These are phyloP conservation scores for Cactoblastis cactorum DNA, from an alignment of 2,888 invertebrate genomes.

Conservation along the genomic window DNA sequence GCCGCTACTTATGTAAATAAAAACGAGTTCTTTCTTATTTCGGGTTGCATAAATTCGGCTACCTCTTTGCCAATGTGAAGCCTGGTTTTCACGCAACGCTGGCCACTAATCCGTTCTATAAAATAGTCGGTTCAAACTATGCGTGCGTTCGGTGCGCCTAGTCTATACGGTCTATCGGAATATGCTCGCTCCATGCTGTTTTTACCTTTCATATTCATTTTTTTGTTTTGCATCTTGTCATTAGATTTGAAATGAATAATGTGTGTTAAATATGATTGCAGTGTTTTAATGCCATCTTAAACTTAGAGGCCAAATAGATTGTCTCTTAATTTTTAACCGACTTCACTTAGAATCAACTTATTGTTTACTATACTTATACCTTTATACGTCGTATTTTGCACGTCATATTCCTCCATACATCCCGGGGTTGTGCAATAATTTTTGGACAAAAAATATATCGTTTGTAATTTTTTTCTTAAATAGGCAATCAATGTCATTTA, in stretches of 20 bases:
- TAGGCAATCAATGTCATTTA: too few species aligned
- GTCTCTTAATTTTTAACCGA: background rate
- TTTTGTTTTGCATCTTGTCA: background rate
- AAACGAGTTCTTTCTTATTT: slow-evolving; percentile 68
- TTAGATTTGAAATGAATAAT: background rate
- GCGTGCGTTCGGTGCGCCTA: slow-evolving; percentile 7
- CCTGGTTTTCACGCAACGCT: slow-evolving; percentile 68
- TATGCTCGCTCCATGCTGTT: background rate
- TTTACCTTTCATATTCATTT: background rate
- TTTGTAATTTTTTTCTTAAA: too few species aligned
- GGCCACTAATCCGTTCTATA: slow-evolving; percentile 57
- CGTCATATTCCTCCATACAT: too few species aligned
- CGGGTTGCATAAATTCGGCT: slow-evolving; percentile 67
- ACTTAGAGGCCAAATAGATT: background rate
- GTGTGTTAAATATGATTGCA: background rate
- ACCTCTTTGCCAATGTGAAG: slow-evolving; percentile 65
- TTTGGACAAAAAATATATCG: too few species aligned
- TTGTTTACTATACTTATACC: too few species aligned
- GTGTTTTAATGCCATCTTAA: background rate
- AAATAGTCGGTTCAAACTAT: slow-evolving; percentile 30
- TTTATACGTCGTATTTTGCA: too few species aligned
- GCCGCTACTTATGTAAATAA: slow-evolving; percentile 58
- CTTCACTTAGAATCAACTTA: background rate
- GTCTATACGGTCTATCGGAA: background rate
- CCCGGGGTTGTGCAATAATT: too few species aligned